A percentile compares a stretch with the other conserved stretches of the same genome.
Evolutionary conservation across 2,113 vertebrate genomes (phyloP).

Genomic region (Macrotus californicus): DNA sequence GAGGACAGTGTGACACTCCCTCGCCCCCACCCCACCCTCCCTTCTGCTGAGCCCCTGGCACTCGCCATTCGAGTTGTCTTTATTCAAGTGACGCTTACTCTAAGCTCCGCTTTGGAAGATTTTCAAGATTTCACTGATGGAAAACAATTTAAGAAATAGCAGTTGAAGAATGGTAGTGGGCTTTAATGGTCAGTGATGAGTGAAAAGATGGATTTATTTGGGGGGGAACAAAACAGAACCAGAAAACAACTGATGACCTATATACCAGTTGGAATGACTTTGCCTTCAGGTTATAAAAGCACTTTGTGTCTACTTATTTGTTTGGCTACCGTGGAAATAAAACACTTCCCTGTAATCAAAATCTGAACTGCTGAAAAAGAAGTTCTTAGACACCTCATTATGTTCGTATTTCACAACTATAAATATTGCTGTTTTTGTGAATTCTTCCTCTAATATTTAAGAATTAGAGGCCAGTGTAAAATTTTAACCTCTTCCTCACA

Average conservation of each 20-base stretch:
- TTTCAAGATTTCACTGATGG: slow-evolving; percentile 51
- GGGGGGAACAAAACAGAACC: neutral
- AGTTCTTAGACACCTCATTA: neutral
- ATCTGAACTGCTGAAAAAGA: neutral
- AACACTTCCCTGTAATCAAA: slow-evolving; percentile 32
- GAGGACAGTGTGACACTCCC: accelerated
- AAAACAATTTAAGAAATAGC: slow-evolving; percentile 57
- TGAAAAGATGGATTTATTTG: slow-evolving; percentile 29
- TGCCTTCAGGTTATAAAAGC: slow-evolving; percentile 62
- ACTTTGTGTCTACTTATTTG: slow-evolving; percentile 31
- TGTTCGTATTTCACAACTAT: neutral
- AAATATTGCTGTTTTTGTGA: neutral
- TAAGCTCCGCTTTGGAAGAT: neutral
- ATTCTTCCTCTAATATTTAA: neutral
- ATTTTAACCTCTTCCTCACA: neutral
- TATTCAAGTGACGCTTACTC: neutral
- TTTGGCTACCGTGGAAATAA: slow-evolving; percentile 38
- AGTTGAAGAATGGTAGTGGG: neutral
- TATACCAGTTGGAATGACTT: slow-evolving; percentile 33
- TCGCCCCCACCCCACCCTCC: accelerated
- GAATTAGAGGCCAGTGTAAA: neutral
- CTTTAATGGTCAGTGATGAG: slow-evolving; percentile 26
- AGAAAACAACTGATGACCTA: slow-evolving; percentile 49
- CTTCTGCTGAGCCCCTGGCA: neutral
- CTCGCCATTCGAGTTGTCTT: neutral